Evolutionary conservation across 2,113 vertebrate genomes (phyloP).

Genomic region (Psophia crepitans): DNA sequence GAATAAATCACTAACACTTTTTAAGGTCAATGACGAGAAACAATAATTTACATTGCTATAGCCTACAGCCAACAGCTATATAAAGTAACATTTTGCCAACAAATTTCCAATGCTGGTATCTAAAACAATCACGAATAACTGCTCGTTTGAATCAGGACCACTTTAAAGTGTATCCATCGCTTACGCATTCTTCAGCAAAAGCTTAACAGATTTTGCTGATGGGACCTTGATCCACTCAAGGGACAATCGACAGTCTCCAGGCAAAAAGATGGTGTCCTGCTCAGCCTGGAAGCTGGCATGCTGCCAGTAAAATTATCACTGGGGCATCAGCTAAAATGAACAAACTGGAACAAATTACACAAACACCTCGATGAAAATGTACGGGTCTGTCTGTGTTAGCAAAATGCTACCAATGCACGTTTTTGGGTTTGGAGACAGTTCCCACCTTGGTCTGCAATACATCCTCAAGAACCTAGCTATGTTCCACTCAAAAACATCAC

Average conservation of each 20-base stretch:
- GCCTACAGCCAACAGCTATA: not conserved
- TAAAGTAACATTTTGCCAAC: not conserved
- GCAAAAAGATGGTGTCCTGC: not conserved
- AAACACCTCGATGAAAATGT: not conserved
- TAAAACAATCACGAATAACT: not conserved
- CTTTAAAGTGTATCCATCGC: not conserved
- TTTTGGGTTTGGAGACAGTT: not conserved
- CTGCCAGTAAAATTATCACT: not conserved
- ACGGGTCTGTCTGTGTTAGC: not conserved
- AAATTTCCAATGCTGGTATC: not conserved
- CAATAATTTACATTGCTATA: not conserved
- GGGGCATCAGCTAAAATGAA: not conserved
- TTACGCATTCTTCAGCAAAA: not conserved
- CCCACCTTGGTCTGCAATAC: not conserved
- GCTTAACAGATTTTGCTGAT: not conserved
- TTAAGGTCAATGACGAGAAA: not conserved
- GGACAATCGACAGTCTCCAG: not conserved
- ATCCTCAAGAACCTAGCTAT: not conserved
- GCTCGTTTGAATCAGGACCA: not conserved
- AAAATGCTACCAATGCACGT: not conserved
- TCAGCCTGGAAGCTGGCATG: not conserved
- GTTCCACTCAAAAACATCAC: not conserved
- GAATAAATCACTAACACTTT: not conserved
- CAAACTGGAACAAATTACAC: not conserved
- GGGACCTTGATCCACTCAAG: not conserved